phyloP scores from a whole-genome alignment of 1,140 invertebrate species.

The Sesamia nonagrioides region DNA sequence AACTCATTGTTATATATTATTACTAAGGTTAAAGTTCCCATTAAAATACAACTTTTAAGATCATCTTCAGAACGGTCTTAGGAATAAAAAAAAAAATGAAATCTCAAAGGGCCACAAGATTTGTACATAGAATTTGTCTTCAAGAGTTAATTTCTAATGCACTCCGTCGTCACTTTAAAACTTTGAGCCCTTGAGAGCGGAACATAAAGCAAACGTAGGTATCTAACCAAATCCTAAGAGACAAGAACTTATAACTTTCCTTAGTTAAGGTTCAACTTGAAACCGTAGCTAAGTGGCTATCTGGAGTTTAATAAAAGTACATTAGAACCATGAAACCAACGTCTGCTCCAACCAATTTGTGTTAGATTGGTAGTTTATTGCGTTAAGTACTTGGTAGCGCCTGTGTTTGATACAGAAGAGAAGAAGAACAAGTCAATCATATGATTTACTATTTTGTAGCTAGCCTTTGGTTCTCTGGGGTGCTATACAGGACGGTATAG shows the following conservation, averaged over 20 bases:
- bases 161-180: slow-evolving; percentile 8
- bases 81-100: no score
- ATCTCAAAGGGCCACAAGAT: no score
- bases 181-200: neutral
- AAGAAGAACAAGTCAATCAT: no score
- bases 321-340: slow-evolving; percentile 26
- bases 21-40: no score
- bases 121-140: neutral
- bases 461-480: no score
- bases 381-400: slow-evolving; percentile 11
- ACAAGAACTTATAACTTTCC: slow-evolving; percentile 7
- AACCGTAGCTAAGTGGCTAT: slow-evolving; percentile 19
- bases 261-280: neutral
- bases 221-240: neutral
- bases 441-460: neutral
- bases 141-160: neutral
- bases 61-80: neutral
- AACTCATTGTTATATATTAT: no score
- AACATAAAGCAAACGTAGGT: neutral
- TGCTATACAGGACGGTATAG: no score
- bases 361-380: slow-evolving; percentile 26
- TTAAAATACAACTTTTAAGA: neutral
- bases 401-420: neutral
- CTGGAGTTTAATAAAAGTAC: slow-evolving; percentile 37
- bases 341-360: slow-evolving; percentile 17